These are phyloP conservation scores for Spinus olivaceus DNA, from an alignment of 2,797 vertebrate genomes.

Conservation along the genomic window DNA sequence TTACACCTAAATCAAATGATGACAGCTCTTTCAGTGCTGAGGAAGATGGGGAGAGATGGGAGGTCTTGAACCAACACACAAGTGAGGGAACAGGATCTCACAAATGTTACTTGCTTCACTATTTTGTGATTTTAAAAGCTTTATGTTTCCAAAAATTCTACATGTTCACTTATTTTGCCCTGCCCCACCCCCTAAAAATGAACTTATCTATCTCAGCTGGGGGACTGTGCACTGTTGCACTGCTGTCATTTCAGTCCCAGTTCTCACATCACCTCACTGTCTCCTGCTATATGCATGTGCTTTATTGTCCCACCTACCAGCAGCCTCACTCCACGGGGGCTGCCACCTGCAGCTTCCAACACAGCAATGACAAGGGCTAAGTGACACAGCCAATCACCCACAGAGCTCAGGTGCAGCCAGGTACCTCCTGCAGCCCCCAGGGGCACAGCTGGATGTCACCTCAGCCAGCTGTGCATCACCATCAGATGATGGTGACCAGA, in stretches of 20 bases:
- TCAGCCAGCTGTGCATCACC: neutral
- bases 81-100: neutral
- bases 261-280: neutral
- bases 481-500: neutral
- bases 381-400: neutral
- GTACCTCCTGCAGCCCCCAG: neutral
- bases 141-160: neutral
- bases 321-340: neutral
- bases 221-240: neutral
- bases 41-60: neutral
- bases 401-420: neutral
- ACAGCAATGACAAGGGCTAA: neutral
- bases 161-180: neutral
- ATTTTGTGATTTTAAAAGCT: neutral
- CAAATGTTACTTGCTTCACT: neutral
- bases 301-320: neutral
- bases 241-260: neutral
- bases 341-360: neutral
- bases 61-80: neutral
- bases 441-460: neutral
- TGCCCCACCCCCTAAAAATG: neutral
- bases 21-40: neutral
- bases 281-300: neutral
- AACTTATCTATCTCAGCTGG: neutral
- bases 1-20: conserved; percentile 14